Percentiles rank a stretch among this genome's conserved stretches.
Evolutionary conservation across 2,888 invertebrate genomes (phyloP).

Genomic region (Patella caerulea): DNA sequence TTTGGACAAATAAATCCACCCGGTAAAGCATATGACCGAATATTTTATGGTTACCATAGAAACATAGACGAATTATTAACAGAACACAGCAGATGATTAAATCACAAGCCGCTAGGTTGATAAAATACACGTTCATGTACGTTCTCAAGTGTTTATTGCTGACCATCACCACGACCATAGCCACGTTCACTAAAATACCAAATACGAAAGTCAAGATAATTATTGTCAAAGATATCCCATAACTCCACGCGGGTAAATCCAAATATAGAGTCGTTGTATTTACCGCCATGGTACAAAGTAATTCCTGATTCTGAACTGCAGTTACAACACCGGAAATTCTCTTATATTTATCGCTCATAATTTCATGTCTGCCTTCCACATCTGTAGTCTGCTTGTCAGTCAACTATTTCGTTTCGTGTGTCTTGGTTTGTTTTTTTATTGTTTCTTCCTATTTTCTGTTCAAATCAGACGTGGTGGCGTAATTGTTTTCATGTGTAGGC

Average conservation of each 20-base stretch:
- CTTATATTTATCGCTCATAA: too few species aligned
- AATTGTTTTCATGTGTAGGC: too few species aligned
- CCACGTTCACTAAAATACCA: background rate
- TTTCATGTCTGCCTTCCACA: too few species aligned
- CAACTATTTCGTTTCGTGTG: too few species aligned
- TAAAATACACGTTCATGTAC: slow-evolving; percentile 6
- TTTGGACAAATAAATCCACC: slow-evolving; percentile 43
- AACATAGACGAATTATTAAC: background rate
- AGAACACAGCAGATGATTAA: background rate
- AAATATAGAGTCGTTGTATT: too few species aligned
- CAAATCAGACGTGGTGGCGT: too few species aligned
- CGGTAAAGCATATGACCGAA: slow-evolving; percentile 28
- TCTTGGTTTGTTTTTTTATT: too few species aligned
- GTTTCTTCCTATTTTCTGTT: too few species aligned
- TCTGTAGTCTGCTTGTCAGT: too few species aligned
- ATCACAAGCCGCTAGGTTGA: background rate
- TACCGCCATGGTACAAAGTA: too few species aligned
- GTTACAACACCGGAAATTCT: too few species aligned
- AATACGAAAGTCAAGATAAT: background rate
- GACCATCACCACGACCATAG: background rate
- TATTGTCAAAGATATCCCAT: background rate
- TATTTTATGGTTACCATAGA: background rate
- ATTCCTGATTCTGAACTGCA: too few species aligned
- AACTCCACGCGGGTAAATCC: background rate
- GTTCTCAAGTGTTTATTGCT: background rate